These are phyloP conservation scores for Nannobrachium achirus DNA, from an alignment of 2,113 vertebrate genomes.

Conservation along the genomic window DNA sequence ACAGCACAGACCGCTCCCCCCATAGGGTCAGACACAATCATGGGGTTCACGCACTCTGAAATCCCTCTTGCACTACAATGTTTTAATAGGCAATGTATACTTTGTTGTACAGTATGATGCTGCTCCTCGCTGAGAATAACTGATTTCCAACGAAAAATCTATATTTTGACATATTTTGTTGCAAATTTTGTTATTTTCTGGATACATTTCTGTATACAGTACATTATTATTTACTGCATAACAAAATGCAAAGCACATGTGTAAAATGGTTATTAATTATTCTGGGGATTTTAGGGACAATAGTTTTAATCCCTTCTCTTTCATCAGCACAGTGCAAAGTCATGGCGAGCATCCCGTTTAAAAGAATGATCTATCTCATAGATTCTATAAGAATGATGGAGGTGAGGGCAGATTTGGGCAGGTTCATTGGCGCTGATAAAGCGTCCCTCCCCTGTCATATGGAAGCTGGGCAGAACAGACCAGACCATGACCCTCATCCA, in stretches of 20 bases:
- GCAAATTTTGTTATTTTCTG: not conserved
- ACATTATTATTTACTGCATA: not conserved
- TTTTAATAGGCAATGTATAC: constrained; percentile 9
- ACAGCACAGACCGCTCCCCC: constrained; percentile 40
- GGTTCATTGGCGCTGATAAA: constrained; percentile 17
- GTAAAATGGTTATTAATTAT: not conserved
- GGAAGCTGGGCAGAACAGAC: constrained; percentile 29
- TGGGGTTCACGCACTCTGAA: constrained; percentile 33
- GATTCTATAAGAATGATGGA: not conserved
- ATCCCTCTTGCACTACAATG: constrained; percentile 22
- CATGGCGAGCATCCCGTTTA: not conserved
- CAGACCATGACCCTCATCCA: constrained; percentile 13
- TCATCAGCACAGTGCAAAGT: constrained; percentile 8
- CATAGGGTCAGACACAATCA: constrained; percentile 34
- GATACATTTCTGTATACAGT: constrained; percentile 5
- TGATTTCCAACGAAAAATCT: not conserved
- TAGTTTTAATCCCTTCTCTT: constrained; percentile 25
- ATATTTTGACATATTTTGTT: not conserved
- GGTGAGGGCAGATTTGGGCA: constrained; percentile 4
- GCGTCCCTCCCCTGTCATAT: constrained; percentile 14
- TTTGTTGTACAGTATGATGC: no score
- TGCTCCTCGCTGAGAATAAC: no score
- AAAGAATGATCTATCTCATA: not conserved
- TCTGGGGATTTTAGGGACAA: constrained; percentile 28
- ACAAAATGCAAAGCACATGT: no score